A percentile compares a stretch with the other conserved stretches of the same genome.
These are phyloP conservation scores for Cataglyphis rosenhaueri DNA, from an alignment of 2,888 invertebrate genomes.

Conservation along the genomic window DNA sequence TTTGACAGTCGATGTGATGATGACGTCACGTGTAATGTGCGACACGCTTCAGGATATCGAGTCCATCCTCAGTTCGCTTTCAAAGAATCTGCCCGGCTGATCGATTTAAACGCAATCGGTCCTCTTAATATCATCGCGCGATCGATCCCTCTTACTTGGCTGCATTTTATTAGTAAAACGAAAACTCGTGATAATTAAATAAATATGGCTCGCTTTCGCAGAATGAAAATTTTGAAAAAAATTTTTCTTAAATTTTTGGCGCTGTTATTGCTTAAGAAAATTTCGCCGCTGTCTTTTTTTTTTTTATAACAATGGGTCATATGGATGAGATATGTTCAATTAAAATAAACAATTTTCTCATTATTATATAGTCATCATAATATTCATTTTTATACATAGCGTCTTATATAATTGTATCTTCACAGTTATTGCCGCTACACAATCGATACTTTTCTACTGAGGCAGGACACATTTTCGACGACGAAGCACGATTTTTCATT, in stretches of 20 bases:
- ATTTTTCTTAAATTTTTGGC: not conserved
- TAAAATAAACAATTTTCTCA: slow-evolving; percentile 28
- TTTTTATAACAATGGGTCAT: not conserved
- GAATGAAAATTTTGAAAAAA: not conserved
- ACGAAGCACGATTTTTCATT: slow-evolving; percentile 22
- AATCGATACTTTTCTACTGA: not conserved
- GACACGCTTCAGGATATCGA: not conserved
- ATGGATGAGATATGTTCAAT: slow-evolving; percentile 13
- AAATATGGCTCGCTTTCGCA: not conserved
- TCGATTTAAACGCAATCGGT: not conserved
- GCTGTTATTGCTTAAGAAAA: not conserved
- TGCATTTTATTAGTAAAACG: slow-evolving; percentile 18
- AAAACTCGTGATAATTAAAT: slow-evolving; percentile 6
- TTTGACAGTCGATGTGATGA: not conserved
- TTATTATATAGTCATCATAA: not conserved
- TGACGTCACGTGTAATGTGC: not conserved
- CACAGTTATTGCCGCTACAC: slow-evolving; percentile 19
- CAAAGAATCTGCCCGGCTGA: not conserved
- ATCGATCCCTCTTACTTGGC: slow-evolving; percentile 2
- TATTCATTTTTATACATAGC: slow-evolving; percentile 18
- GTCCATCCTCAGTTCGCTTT: slow-evolving; percentile 21
- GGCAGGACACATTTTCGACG: slow-evolving; percentile 1
- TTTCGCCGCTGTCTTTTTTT: not conserved
- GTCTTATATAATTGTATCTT: slow-evolving; percentile 34
- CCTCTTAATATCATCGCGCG: not conserved